phyloP scores from a whole-genome alignment of 2,888 invertebrate species.

The Tachina lurida region DNA sequence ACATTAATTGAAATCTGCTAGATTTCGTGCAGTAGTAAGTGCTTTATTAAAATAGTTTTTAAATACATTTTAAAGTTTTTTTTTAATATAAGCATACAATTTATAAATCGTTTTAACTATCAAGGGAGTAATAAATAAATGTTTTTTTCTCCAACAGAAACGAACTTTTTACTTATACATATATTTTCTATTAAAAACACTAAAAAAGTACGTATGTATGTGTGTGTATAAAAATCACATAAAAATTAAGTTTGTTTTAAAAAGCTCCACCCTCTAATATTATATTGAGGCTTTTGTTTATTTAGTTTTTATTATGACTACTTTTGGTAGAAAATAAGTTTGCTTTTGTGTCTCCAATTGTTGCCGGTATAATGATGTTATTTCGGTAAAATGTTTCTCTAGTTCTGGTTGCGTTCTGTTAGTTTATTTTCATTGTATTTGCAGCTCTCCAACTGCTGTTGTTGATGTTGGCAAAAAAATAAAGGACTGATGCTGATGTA shows the following conservation, averaged over 20 bases:
- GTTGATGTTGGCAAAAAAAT: conserved; percentile 43
- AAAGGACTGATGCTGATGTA: conserved; percentile 55
- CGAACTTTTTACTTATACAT: neutral
- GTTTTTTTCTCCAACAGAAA: neutral
- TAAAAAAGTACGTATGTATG: neutral
- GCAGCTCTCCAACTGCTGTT: conserved; percentile 43
- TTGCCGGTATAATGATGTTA: conserved; percentile 69
- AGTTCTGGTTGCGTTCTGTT: conserved; percentile 28
- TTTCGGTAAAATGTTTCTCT: conserved; percentile 61
- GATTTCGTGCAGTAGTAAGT: no score
- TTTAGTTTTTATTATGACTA: conserved; percentile 63
- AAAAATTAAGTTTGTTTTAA: neutral
- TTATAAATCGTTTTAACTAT: no score
- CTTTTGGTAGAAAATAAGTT: conserved; percentile 38
- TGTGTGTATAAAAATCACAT: neutral
- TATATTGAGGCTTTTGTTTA: conserved; percentile 55
- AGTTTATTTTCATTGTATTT: conserved; percentile 10
- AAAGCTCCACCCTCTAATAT: conserved; percentile 20
- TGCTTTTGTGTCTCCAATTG: conserved; percentile 48
- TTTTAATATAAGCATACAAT: no score
- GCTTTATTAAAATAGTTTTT: no score
- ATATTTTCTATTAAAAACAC: neutral
- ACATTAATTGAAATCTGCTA: no score
- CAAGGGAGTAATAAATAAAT: no score
- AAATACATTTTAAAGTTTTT: no score